Evolutionary conservation across 2,888 invertebrate genomes (phyloP).

Genomic region (Sarcophaga caerulescens): DNA sequence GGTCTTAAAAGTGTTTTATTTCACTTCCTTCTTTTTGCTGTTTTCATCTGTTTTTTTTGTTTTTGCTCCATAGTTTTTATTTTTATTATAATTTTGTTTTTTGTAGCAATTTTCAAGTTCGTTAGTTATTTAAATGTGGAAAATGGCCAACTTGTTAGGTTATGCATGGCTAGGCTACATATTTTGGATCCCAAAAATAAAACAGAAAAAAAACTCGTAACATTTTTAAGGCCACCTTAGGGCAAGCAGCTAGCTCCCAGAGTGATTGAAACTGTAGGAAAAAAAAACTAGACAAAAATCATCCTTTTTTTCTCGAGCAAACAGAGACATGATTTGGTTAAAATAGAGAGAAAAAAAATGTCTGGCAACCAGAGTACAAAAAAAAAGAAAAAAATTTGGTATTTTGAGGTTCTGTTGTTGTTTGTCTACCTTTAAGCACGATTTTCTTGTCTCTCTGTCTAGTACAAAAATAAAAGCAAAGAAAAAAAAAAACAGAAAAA

Average conservation of each 20-base stretch:
- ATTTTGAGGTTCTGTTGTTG: constrained; percentile 59
- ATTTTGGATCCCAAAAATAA: constrained; percentile 48
- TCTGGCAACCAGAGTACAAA: constrained; percentile 56
- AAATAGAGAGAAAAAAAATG: constrained; percentile 28
- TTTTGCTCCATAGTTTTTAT: no score
- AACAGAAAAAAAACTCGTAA: constrained; percentile 40
- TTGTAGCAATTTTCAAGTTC: constrained; percentile 64
- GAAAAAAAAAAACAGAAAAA: constrained; percentile 5
- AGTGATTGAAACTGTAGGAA: constrained; percentile 57
- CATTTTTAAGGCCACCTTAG: constrained; percentile 68
- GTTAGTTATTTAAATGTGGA: constrained; percentile 60
- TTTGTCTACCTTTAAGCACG: constrained; percentile 67
- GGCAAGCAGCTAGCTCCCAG: constrained; percentile 57
- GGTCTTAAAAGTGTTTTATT: constrained; percentile 48
- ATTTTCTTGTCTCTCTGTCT: constrained; percentile 67
- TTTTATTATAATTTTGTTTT: constrained; percentile 18
- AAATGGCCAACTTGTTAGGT: constrained; percentile 63
- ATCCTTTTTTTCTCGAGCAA: constrained; percentile 48
- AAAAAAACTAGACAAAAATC: constrained; percentile 25
- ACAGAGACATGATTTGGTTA: constrained; percentile 59
- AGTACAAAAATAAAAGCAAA: constrained; percentile 32
- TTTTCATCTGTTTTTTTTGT: constrained; percentile 21
- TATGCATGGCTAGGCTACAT: constrained; percentile 64
- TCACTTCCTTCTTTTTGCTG: background rate
- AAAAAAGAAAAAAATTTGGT: constrained; percentile 27